A percentile compares a stretch with the other conserved stretches of the same genome.
Evolutionary conservation across 2,113 vertebrate genomes (phyloP).

Genomic region (Oplegnathus fasciatus): DNA sequence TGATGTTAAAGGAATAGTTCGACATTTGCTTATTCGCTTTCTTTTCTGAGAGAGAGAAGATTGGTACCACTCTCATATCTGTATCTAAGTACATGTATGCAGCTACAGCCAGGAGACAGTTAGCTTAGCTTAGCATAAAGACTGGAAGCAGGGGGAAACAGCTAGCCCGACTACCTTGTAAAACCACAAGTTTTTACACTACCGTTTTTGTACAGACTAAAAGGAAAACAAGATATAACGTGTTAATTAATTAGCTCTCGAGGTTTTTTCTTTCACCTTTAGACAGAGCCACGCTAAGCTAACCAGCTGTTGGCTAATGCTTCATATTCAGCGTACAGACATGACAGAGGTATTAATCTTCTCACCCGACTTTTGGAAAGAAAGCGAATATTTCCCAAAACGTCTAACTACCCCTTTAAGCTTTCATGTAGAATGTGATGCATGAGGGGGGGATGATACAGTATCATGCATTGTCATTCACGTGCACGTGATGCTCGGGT

Average conservation of each 20-base stretch:
- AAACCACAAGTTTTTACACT: too few relatives aligned
- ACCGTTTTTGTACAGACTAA: too few relatives aligned
- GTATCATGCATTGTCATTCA: conserved; percentile 70
- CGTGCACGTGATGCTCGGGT: conserved; percentile 55
- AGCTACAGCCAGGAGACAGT: background rate
- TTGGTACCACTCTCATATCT: background rate
- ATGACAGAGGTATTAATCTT: background rate
- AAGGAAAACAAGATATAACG: background rate
- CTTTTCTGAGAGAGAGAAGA: background rate
- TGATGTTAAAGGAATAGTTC: conserved; percentile 49
- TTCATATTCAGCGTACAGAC: background rate
- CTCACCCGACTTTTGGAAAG: background rate
- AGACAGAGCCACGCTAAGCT: background rate
- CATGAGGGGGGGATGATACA: conserved; percentile 39
- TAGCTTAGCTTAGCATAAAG: background rate
- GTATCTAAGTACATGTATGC: background rate
- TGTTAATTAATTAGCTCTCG: background rate
- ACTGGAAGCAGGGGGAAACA: background rate
- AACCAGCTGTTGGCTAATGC: background rate
- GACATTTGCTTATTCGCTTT: background rate
- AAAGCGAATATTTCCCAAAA: conserved; percentile 28
- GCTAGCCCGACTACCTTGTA: background rate
- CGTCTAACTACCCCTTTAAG: conserved; percentile 47
- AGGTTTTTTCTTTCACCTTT: background rate
- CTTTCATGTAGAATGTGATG: conserved; percentile 41